Evolutionary conservation across 2,113 vertebrate species (phyloP).

Genomic region (Corynorhinus townsendii): DNA sequence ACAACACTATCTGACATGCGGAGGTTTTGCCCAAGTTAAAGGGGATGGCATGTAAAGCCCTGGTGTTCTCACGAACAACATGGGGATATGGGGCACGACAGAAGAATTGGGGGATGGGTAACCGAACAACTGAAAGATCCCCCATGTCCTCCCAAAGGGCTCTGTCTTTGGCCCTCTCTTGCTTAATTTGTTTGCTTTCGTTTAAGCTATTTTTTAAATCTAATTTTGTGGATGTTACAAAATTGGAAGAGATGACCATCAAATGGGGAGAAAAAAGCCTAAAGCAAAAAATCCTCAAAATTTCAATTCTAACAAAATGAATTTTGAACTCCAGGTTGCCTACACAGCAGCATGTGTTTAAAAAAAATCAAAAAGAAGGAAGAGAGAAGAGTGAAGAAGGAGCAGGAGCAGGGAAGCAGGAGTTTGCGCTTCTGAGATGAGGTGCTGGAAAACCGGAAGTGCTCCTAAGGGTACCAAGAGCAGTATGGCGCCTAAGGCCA

Average conservation of each 20-base stretch:
- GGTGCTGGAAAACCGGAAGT: neutral
- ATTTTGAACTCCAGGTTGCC: conserved; percentile 19
- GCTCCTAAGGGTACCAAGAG: neutral
- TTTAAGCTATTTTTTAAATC: neutral
- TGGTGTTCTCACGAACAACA: neutral
- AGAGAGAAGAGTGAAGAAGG: neutral
- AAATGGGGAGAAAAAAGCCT: neutral
- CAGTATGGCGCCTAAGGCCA: neutral
- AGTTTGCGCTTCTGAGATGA: neutral
- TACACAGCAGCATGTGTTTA: neutral
- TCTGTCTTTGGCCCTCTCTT: neutral
- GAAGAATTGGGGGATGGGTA: neutral
- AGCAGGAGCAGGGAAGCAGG: neutral
- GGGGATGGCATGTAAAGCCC: neutral
- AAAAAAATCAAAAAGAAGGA: neutral
- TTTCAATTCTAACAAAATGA: neutral
- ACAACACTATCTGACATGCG: too few species aligned
- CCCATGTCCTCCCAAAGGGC: neutral
- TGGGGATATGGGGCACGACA: neutral
- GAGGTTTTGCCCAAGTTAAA: neutral
- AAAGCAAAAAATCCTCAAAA: neutral
- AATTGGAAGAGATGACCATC: neutral
- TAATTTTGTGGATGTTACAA: conserved; percentile 1
- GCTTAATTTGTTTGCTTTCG: neutral
- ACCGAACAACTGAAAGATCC: neutral